Evolutionary conservation across 2,797 vertebrate species (phyloP).

Genomic region (Amblyraja radiata): DNA sequence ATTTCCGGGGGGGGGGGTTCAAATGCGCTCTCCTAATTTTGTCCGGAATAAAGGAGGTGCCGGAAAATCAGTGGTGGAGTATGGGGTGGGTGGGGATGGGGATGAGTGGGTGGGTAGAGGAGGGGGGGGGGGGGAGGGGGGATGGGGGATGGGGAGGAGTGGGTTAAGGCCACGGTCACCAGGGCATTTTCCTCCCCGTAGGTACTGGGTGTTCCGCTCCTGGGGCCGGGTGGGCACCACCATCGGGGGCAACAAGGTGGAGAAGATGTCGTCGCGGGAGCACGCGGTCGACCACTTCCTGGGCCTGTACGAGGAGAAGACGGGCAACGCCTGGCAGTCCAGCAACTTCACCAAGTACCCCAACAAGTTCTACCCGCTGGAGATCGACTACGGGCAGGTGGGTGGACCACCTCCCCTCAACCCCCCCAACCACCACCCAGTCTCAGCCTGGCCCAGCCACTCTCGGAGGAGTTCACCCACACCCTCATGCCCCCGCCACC

Average conservation of each 20-base stretch:
- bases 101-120: no score
- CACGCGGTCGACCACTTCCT: constrained; percentile 85
- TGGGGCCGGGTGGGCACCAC: constrained; percentile 94
- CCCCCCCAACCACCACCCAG: not conserved
- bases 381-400: constrained; percentile 98
- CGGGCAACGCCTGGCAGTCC: constrained; percentile 82
- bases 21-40: no score
- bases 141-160: no score
- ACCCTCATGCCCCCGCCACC: no score
- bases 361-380: constrained; percentile 93
- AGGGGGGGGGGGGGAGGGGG: no score
- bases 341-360: constrained; percentile 90
- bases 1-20: no score
- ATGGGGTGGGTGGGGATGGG: no score
- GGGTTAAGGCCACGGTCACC: no score
- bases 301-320: constrained; percentile 86
- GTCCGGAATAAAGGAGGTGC: no score
- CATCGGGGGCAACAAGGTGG: constrained; percentile 90
- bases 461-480: no score
- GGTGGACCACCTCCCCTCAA: not conserved
- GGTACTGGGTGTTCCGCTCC: constrained; percentile 96
- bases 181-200: constrained; percentile 44
- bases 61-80: no score
- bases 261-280: constrained; percentile 85
- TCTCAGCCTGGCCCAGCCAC: not conserved